Evolutionary conservation across 1,140 invertebrate genomes (phyloP), one percentile per base, ranked within the genome.

Genomic region (Colletes gigas): DNA sequence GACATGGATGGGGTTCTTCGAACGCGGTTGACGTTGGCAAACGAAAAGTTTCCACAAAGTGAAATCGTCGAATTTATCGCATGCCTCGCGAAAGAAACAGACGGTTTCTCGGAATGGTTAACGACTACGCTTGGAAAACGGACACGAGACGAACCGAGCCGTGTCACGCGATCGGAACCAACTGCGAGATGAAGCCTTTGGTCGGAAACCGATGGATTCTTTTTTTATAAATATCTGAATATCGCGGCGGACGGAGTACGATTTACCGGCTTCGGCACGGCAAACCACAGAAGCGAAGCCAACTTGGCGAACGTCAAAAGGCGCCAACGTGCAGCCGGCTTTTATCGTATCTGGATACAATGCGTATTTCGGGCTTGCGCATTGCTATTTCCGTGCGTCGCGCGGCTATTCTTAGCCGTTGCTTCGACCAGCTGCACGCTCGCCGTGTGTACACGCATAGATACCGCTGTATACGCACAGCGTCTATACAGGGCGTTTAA

Each of bases 311-410:
- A 68, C 83, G 75, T 77, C 78, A 84, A 77, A 77, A 60, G 50
- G 21, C 59, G 21, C 59, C 44, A 60, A 74, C 65, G 39, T 63
- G 65, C 73, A 82, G 62, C 83, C 83, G 74, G 72, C 71, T 85
- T 85, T 74, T 74, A 85, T 78, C 83, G 79, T 85, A 74, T 82
- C 78, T 82, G 83, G 70, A 83, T 82, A 59, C 52, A 68, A 79
- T 44, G 78, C 47, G 62, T 89, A 89, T 89, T 89, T 89, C 57
- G 14, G 69, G 75, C 57, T 59, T 10, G 67, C 67, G 70, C 39
- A 30, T 21, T 65, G 69, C 85, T 89, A 89, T 88, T 89, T 83
- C 72, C 62, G 52, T 65, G 57, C 76, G 62, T 66, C 71, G 69
- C 57, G 30, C 14, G 78, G 65, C 60, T 88, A 88, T 89, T 88